Base-by-base conservation (phyloP, 2,113 vertebrate species). In the Eurystomus gularis region DNA sequence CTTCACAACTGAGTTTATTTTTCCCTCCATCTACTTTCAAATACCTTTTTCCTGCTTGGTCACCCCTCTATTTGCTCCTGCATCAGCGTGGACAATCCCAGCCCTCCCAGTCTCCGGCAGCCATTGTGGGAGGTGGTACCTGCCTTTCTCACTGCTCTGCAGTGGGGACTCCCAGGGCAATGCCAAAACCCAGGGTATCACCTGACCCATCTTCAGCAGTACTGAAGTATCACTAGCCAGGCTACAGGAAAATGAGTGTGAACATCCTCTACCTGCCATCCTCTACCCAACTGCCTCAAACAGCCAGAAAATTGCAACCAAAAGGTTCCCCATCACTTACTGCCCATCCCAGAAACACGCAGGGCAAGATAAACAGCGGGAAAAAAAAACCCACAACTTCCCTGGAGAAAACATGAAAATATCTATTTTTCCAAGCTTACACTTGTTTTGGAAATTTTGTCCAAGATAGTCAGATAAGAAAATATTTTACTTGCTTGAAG, bases 401-500 rank as follows among this genome's bases (percentile, higher is more conserved):
- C 75, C 35, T 2, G 2, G 3, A 86, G 55, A 62, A 83, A 92
- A 89, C 0, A 1, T 64, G 29, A 66, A 92, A 78, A 8, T 7
- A 86, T 28, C 28, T 69, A 13, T 61, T 72, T 79, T 84, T 68
- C 33, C 19, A 62, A 76, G 33, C 11, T 92, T 78, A 58, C 3
- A 16, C 42, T 80, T 40, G 11, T 40, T 86, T 81, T 75, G 46
- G 60, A 86, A 75, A 75, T 87, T 91, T 68, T 58, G 29, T 37
- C 35, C 61, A 35, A 65, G 46, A 60, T 72, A 82, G 91, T 93
- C 61, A 79, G 35, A 78, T 57, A 52, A 11, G 1, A 26, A 87
- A 95, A 49, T 57, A 79, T 49, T 89, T 93, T 31, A 37, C 37
- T 72, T 82, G 31, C 46, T 81, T 72, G 57, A 87, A 93, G 90